Evolutionary conservation across 2,113 vertebrate genomes (phyloP).

Genomic region (Odobenus rosmarus): DNA sequence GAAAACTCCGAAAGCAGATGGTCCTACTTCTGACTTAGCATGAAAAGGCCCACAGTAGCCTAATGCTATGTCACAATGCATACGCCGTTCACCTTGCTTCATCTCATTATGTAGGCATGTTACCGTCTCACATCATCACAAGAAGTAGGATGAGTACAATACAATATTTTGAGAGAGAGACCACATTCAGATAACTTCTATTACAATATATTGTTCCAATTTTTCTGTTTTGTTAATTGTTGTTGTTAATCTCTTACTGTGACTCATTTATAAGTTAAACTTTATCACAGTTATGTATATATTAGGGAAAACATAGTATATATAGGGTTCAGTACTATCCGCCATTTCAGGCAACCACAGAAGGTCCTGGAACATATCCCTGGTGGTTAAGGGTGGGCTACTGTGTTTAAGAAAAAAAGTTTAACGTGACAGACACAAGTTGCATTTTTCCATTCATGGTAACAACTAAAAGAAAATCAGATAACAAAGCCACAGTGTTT

Average conservation of each 20-base stretch:
- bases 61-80: background rate
- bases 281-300: background rate
- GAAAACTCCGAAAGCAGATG: background rate
- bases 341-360: background rate
- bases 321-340: background rate
- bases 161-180: background rate
- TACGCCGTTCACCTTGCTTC: background rate
- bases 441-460: background rate
- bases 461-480: slow-evolving; percentile 18
- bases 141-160: background rate
- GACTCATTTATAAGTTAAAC: background rate
- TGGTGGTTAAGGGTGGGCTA: background rate
- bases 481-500: slow-evolving; percentile 18
- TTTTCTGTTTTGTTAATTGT: background rate
- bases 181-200: background rate
- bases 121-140: background rate
- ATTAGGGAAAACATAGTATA: background rate
- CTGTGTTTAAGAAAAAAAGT: background rate
- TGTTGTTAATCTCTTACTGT: background rate
- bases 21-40: background rate
- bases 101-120: background rate
- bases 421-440: background rate
- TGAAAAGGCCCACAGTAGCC: background rate
- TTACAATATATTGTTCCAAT: background rate
- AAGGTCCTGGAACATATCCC: background rate